phyloP scores from a whole-genome alignment of 37 sponge, comb jelly and placozoan species.

The Cliona cf. orientalis region DNA sequence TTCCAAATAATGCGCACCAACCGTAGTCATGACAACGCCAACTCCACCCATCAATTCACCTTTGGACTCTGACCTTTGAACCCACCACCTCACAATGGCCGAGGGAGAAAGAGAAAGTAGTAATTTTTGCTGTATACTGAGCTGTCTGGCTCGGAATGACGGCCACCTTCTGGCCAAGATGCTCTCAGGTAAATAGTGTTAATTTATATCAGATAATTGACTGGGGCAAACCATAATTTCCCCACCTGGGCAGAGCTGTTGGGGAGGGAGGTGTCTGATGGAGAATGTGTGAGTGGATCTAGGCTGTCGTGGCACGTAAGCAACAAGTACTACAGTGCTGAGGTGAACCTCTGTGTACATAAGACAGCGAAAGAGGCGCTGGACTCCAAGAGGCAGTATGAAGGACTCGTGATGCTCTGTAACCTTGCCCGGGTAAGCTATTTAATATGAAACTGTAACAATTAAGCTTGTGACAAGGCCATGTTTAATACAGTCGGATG shows the following conservation, averaged over 20 bases:
- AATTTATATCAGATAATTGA: no score
- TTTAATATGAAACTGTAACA: background rate
- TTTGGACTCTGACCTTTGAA: background rate
- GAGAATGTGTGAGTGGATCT: background rate
- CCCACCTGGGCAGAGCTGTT: constrained; percentile 50
- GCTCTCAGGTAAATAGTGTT: no score
- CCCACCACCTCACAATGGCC: background rate
- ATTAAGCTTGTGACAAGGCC: background rate
- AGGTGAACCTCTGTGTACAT: constrained; percentile 6
- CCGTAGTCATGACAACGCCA: background rate
- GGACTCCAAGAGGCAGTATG: background rate
- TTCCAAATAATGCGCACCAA: constrained; percentile 14
- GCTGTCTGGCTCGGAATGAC: background rate
- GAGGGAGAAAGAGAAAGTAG: background rate
- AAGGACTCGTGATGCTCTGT: constrained; percentile 24
- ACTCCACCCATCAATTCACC: background rate
- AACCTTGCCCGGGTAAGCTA: constrained; percentile 3
- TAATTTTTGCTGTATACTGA: background rate
- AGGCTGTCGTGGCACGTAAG: constrained; percentile 34
- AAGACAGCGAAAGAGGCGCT: no score
- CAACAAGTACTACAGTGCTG: constrained; percentile 76
- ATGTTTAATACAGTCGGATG: background rate
- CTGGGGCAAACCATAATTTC: no score
- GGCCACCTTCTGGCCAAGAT: no score
- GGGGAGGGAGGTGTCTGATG: background rate